Percentiles rank a stretch among this genome's conserved stretches.
phyloP scores from a whole-genome alignment of 2,888 invertebrate species.

The Boloria euphrosyne region DNA sequence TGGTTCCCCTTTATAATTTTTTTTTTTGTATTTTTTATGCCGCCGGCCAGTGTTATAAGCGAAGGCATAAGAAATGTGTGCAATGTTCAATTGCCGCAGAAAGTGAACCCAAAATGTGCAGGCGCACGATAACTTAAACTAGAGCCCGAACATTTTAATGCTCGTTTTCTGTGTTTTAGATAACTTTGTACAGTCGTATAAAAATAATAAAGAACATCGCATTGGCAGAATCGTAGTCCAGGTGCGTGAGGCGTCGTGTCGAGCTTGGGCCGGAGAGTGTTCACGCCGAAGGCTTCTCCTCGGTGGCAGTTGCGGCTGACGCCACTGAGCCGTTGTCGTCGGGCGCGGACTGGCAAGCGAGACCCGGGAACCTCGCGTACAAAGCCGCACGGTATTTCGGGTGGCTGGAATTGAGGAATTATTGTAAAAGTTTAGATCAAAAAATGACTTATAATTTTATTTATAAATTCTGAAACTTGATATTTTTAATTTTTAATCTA shows the following conservation, averaged over 20 bases:
- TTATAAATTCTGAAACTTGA: not conserved
- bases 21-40: slow-evolving; percentile 66
- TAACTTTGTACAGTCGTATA: slow-evolving; percentile 77
- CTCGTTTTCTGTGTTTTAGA: slow-evolving; percentile 71
- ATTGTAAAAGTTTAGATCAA: not conserved
- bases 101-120: slow-evolving; percentile 78
- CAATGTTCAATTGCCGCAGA: slow-evolving; percentile 74
- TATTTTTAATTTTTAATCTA: not conserved
- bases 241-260: slow-evolving; percentile 42
- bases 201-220: slow-evolving; percentile 77
- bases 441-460: not conserved
- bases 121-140: slow-evolving; percentile 46
- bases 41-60: slow-evolving; percentile 62
- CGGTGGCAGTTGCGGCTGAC: slow-evolving; percentile 86
- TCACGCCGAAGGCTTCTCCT: slow-evolving; percentile 85
- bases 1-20: slow-evolving; percentile 48
- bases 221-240: slow-evolving; percentile 66
- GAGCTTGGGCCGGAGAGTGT: slow-evolving; percentile 39
- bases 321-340: slow-evolving; percentile 85
- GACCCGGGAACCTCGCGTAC: slow-evolving; percentile 89
- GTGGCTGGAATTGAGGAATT: slow-evolving; percentile 79
- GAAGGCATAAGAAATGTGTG: slow-evolving; percentile 76
- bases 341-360: slow-evolving; percentile 84
- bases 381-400: slow-evolving; percentile 90
- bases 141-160: slow-evolving; percentile 64